A percentile compares a stretch with the other conserved stretches of the same genome.
phyloP scores from a whole-genome alignment of 92 coral and sea anemone species.

The Anthopleura xanthogrammica region DNA sequence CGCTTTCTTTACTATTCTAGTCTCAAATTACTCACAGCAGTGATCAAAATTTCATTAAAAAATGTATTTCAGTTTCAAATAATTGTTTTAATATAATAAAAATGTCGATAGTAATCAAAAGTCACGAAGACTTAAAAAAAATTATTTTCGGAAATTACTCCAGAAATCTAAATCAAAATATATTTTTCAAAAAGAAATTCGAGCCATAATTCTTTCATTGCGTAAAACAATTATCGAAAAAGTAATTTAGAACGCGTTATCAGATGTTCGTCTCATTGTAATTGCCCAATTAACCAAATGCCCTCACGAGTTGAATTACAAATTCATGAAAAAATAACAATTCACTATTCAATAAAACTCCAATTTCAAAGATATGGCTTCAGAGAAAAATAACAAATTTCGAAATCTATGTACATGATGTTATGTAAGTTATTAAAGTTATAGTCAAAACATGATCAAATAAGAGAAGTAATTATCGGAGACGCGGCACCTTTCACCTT shows the following conservation, averaged over 20 bases:
- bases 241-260: neutral
- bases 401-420: neutral
- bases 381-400: neutral
- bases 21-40: neutral
- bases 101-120: neutral
- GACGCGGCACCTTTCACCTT: constrained; percentile 2
- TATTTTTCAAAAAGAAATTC: neutral
- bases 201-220: neutral
- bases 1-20: neutral
- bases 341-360: neutral
- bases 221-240: neutral
- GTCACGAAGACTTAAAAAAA: neutral
- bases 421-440: neutral
- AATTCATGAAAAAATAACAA: neutral
- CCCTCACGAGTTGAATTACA: neutral
- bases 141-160: neutral
- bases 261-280: neutral
- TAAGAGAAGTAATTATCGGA: neutral
- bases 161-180: neutral
- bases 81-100: neutral
- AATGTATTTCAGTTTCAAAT: neutral
- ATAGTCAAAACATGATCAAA: neutral
- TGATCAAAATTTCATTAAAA: neutral
- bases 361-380: neutral
- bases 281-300: neutral